phyloP scores from a whole-genome alignment of 2,888 invertebrate species.

The Ichneumoninae sp. region DNA sequence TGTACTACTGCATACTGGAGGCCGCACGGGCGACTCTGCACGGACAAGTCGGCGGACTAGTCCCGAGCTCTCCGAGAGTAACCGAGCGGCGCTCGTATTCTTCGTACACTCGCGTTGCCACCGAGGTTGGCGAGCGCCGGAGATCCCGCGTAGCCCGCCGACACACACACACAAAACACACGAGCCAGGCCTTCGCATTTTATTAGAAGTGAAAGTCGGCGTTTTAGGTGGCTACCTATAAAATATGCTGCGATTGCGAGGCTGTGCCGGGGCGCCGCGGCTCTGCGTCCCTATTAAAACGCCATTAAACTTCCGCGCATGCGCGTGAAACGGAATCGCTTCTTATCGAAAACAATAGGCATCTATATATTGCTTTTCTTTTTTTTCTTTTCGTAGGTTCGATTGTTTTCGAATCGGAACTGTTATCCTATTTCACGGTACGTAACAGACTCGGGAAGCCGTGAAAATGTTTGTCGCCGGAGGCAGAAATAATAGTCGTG shows the following conservation, averaged over 20 bases:
- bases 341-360: conserved; percentile 51
- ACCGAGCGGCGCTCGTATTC: conserved; percentile 12
- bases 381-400: conserved; percentile 1
- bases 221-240: conserved; percentile 76
- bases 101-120: conserved; percentile 16
- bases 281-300: conserved; percentile 54
- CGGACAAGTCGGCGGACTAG: conserved; percentile 18
- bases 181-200: conserved; percentile 78
- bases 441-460: conserved; percentile 2
- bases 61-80: conserved; percentile 7
- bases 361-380: not conserved
- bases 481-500: not conserved
- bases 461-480: conserved; percentile 20
- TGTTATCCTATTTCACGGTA: not conserved
- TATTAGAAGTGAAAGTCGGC: conserved; percentile 81
- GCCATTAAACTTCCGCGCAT: conserved; percentile 50
- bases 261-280: conserved; percentile 45
- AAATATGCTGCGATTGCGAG: conserved; percentile 68
- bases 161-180: conserved; percentile 32
- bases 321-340: conserved; percentile 42
- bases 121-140: conserved; percentile 38
- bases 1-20: conserved; percentile 27
- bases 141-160: conserved; percentile 22
- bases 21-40: not conserved
- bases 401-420: conserved; percentile 28